phyloP scores from a whole-genome alignment of 2,797 vertebrate species.

The Euphonia xanthogaster region DNA sequence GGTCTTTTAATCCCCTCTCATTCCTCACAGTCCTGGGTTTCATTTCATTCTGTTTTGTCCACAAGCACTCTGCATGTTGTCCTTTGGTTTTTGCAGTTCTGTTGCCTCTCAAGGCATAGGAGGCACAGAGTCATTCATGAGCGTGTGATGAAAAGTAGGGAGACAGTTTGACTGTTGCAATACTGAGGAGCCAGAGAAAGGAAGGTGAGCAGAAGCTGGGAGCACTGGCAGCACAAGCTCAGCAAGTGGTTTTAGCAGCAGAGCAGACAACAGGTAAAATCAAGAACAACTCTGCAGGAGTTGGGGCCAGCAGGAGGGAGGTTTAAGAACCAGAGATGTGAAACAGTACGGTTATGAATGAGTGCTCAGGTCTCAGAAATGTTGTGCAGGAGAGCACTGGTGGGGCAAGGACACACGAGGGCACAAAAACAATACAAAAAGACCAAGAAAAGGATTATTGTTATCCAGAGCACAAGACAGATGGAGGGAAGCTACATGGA shows the following conservation, averaged over 20 bases:
- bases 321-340: not conserved
- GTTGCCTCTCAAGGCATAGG: not conserved
- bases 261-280: not conserved
- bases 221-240: not conserved
- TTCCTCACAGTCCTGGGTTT: not conserved
- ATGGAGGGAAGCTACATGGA: not conserved
- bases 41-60: not conserved
- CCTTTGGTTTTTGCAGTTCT: not conserved
- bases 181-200: not conserved
- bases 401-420: not conserved
- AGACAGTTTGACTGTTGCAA: rapidly evolving
- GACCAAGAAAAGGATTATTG: not conserved
- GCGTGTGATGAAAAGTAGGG: rapidly evolving
- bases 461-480: not conserved
- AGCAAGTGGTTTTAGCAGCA: not conserved
- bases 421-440: not conserved
- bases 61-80: rapidly evolving
- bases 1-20: not conserved
- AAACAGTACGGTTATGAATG: rapidly evolving
- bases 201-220: not conserved
- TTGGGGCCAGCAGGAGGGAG: not conserved
- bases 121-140: not conserved
- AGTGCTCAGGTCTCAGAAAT: not conserved
- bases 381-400: not conserved
- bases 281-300: not conserved